Conservation (phyloP, 2,797 vertebrate genomes). For the Hemibagrus guttatus region DNA sequence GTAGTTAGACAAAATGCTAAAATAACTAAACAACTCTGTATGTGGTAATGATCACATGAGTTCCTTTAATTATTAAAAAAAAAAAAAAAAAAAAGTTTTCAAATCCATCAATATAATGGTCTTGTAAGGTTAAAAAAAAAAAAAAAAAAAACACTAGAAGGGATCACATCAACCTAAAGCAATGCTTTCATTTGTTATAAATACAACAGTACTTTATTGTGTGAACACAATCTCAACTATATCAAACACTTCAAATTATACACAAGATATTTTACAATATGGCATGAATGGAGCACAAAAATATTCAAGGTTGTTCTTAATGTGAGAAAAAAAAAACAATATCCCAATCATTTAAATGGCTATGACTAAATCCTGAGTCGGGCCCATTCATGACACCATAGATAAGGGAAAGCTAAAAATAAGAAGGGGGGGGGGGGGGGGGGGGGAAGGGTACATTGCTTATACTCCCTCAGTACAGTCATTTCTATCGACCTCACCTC, state of each 20-base stretch:
- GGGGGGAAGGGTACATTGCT: background rate
- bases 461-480: background rate
- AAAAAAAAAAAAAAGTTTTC: too few species aligned
- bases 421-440: background rate
- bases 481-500: background rate
- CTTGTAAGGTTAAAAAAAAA: too few species aligned
- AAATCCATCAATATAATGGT: background rate
- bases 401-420: background rate
- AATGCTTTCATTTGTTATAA: background rate
- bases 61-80: too few species aligned
- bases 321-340: background rate
- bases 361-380: background rate
- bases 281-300: background rate
- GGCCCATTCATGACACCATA: background rate
- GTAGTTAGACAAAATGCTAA: background rate
- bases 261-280: background rate
- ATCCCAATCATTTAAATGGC: background rate
- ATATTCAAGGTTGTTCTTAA: background rate
- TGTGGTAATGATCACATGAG: too few species aligned
- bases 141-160: too few species aligned
- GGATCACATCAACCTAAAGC: background rate
- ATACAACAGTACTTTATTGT: background rate
- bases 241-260: background rate
- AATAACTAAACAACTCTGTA: background rate
- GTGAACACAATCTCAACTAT: background rate